These are phyloP conservation scores for Parnassius apollo DNA, from an alignment of 2,888 invertebrate genomes.

Conservation along the genomic window DNA sequence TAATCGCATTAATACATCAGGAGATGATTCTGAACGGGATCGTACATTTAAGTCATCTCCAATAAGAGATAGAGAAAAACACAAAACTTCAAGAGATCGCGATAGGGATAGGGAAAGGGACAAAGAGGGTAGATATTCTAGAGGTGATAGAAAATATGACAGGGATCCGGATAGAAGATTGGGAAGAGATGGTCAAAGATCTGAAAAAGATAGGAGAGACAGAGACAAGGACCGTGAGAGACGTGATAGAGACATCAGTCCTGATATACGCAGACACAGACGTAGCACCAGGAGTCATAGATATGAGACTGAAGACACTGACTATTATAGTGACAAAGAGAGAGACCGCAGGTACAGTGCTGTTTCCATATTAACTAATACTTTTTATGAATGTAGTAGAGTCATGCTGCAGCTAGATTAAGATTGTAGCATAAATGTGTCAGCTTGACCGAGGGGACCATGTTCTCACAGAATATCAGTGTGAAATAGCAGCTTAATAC, in stretches of 20 bases:
- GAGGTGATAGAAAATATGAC: constrained; percentile 60
- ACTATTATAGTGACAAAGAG: constrained; percentile 85
- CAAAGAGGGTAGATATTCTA: constrained; percentile 51
- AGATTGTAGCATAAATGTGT: no score
- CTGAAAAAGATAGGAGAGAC: constrained; percentile 56
- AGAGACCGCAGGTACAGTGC: constrained; percentile 67
- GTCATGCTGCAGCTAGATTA: no score
- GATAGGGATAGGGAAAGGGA: constrained; percentile 53
- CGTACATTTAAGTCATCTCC: constrained; percentile 61
- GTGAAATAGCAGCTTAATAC: no score
- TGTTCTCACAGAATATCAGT: no score
- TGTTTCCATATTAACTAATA: no score
- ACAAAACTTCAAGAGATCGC: constrained; percentile 52
- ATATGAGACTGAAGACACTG: constrained; percentile 85
- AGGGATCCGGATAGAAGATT: constrained; percentile 49
- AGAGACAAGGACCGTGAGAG: constrained; percentile 36
- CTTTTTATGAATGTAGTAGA: no score
- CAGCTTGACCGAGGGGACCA: no score
- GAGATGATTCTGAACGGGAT: constrained; percentile 71
- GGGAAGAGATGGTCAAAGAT: constrained; percentile 49
- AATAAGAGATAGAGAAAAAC: constrained; percentile 59
- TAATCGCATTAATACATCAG: constrained; percentile 61
- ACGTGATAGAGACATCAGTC: constrained; percentile 56
- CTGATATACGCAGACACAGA: constrained; percentile 54
- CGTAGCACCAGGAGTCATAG: constrained; percentile 67